A percentile compares a stretch with the other conserved stretches of the same genome.
phyloP scores from a whole-genome alignment of 2,797 vertebrate species.

The Euthynnus affinis region DNA sequence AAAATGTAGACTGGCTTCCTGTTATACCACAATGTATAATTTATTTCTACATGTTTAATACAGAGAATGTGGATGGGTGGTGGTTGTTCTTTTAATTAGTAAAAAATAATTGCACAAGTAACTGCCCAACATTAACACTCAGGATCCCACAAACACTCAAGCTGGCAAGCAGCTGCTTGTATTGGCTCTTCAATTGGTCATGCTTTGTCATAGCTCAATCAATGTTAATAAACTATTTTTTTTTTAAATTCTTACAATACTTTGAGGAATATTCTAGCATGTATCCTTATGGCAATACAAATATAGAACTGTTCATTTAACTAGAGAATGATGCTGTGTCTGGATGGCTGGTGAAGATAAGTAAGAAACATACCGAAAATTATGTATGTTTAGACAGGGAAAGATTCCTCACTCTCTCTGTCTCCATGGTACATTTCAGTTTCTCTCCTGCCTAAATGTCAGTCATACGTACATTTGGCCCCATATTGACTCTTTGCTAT shows the following conservation, averaged over 20 bases:
- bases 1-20: not conserved
- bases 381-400: not conserved
- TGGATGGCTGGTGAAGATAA: not conserved
- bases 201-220: not conserved
- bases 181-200: not conserved
- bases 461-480: conserved; percentile 38
- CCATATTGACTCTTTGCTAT: conserved; percentile 49
- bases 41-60: not conserved
- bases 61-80: not conserved
- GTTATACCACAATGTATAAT: not conserved
- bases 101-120: not conserved
- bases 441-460: conserved; percentile 45
- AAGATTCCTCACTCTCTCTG: conserved; percentile 6
- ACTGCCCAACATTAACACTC: not conserved
- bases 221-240: not conserved
- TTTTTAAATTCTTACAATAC: too few relatives aligned
- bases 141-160: not conserved
- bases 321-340: not conserved
- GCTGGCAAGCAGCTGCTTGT: not conserved
- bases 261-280: not conserved
- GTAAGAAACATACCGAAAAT: not conserved
- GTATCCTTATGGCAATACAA: not conserved
- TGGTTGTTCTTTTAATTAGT: not conserved
- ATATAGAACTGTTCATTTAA: not conserved
- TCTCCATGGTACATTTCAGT: conserved; percentile 18